Evolutionary conservation across 2,113 vertebrate species (phyloP).

Genomic region (Ptilorrhoa leucosticta): DNA sequence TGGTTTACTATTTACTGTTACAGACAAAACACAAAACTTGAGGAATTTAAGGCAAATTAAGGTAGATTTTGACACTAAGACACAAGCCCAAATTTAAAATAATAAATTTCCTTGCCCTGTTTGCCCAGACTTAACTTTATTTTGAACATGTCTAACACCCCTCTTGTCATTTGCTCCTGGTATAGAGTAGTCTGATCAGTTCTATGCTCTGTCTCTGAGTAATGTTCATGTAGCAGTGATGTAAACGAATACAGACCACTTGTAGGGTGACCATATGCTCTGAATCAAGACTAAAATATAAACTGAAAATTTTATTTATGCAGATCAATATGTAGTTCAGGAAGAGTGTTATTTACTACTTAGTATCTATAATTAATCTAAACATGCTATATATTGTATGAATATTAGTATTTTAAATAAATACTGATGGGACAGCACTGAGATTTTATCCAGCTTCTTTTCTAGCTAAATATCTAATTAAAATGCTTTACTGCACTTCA

Average conservation of each 20-base stretch:
- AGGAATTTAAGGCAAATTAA: neutral
- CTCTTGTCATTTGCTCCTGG: neutral
- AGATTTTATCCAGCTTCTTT: neutral
- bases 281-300: neutral
- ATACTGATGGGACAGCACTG: neutral
- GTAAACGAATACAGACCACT: neutral
- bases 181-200: neutral
- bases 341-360: neutral
- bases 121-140: neutral
- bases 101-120: fast-evolving
- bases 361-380: neutral
- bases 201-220: neutral
- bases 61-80: neutral
- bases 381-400: neutral
- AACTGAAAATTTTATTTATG: neutral
- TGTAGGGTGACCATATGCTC: neutral
- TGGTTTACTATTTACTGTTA: neutral
- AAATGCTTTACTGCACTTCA: neutral
- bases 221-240: neutral
- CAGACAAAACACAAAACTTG: neutral
- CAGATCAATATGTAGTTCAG: neutral
- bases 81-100: neutral
- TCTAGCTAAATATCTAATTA: neutral
- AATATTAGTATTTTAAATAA: neutral
- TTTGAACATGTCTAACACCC: fast-evolving